Base-by-base conservation (phyloP, 2,797 vertebrate genomes). In the Nyctalus aviator region DNA sequence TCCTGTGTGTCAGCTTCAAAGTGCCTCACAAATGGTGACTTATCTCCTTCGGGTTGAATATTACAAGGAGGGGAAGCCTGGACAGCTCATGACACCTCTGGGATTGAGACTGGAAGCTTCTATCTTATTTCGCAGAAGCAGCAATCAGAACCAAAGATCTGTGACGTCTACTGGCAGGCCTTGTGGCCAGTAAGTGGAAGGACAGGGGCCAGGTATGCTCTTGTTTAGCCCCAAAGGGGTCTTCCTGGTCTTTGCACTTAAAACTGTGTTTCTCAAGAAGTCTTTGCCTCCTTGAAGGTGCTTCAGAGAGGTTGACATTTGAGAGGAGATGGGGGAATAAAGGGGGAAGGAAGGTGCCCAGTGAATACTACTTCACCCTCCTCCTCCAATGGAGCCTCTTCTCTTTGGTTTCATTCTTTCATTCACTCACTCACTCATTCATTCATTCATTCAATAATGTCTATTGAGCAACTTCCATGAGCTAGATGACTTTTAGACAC, bases 21-120 rank as follows among this genome's bases (percentile, higher is more conserved):
- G 93, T 6, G 8, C 78, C 53, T 91, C 25, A 27, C 84, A 84
- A 37, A 71, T 64, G 50, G 21, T 25, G 46, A 55, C 71, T 77
- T 21, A 66, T 35, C 72, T 93, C 71, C 83, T 83, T 87, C 0
- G 3, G 55, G 50, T 21, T 59, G 50, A 32, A 37, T 75, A 55
- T 93, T 93, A 84, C 95, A 87, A 87, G 84, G 81, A 82, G 79
- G 57, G 79, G 86, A 93, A 94, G 66, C 66, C 83, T 76, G 79
- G 35, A 69, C 18, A 50, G 68, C 35, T 83, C 32, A 2, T 8
- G 57, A 82, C 66, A 59, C 35, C 11, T 53, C 50, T 46, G 44
- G 82, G 53, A 57, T 90, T 30, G 20, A 93, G 46, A 23, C 86
- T 93, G 68, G 59, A 87, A 68, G 35, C 17, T 72, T 84, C 81